A percentile compares a stretch with the other conserved stretches of the same genome.
Evolutionary conservation across 2,888 invertebrate genomes (phyloP).

Genomic region (Diogma glabrata): DNA sequence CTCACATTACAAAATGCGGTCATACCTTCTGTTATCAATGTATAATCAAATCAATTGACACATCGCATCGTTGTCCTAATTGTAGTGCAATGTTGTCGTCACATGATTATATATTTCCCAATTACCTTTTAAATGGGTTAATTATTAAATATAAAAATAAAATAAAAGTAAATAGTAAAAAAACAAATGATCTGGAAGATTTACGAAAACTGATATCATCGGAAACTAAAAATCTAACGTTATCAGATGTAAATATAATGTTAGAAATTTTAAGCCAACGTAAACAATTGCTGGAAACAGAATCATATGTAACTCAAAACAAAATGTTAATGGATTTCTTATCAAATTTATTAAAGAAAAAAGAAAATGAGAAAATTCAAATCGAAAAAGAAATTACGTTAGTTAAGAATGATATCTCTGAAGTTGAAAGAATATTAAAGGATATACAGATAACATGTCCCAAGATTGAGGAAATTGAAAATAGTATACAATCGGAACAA

Average conservation of each 20-base stretch:
- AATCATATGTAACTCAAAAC: slow-evolving; percentile 68
- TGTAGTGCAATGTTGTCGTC: slow-evolving; percentile 62
- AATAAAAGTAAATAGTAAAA: slow-evolving; percentile 28
- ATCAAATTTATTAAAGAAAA: slow-evolving; percentile 59
- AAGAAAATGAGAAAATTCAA: slow-evolving; percentile 54
- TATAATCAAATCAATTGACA: slow-evolving; percentile 55
- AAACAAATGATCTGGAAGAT: slow-evolving; percentile 34
- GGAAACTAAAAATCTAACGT: slow-evolving; percentile 57
- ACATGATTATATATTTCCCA: slow-evolving; percentile 69
- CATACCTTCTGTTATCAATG: slow-evolving; percentile 85
- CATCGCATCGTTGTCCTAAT: slow-evolving; percentile 65
- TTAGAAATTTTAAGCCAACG: slow-evolving; percentile 66
- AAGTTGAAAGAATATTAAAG: slow-evolving; percentile 53
- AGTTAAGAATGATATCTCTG: slow-evolving; percentile 59
- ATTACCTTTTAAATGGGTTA: slow-evolving; percentile 73
- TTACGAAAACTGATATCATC: slow-evolving; percentile 52
- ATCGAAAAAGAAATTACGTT: slow-evolving; percentile 59
- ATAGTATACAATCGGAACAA: slow-evolving; percentile 34
- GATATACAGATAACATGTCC: slow-evolving; percentile 47
- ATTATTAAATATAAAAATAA: slow-evolving; percentile 57
- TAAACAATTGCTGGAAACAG: slow-evolving; percentile 69
- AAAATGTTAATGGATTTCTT: slow-evolving; percentile 75
- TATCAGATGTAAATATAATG: slow-evolving; percentile 72
- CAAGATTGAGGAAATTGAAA: slow-evolving; percentile 42
- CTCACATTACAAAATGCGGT: slow-evolving; percentile 83